Base-by-base conservation (phyloP, 2,888 invertebrate genomes). In the Apomyelois bistriatella region DNA sequence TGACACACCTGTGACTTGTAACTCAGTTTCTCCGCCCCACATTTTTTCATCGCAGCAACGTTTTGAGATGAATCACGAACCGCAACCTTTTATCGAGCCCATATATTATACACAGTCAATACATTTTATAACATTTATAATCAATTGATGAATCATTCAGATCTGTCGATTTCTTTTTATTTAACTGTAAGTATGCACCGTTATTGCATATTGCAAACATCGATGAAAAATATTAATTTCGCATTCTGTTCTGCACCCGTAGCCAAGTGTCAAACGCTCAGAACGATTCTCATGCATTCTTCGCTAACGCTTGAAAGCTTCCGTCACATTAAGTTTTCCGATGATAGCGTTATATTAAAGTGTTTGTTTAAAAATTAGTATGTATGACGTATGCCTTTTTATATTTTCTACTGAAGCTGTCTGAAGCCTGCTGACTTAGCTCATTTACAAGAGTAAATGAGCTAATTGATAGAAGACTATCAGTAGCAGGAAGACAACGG, bases 11-110 rank as follows among this genome's bases (percentile, higher is more conserved):
- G 5, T 22, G 22, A 2, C 2, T 22, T 22, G 5, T 3, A 36
- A 36, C 16, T 13, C 12, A 52, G 43, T 52, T 52, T 52, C 52
- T 28, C 52, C 52, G 52, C 3, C 52, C 43, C 22, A 52, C 37
- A 46, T 52, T 43, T 46, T 37, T 43, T 47, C 2, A 32, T 17
- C 16, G 22, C 35, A 4, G 38, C 17, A 17, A 22, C 15, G 28
- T 43, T 37, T 15, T 35, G 15, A 43, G 52, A 43, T 52, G 52
- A 52, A 22, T 52, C 52, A 52, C 10, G 28, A 16, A 32, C n/a
- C 40, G 8, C 30, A 50, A 41, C 40, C 41, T 50, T 50, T 50
- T 50, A 49, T 48, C 48, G 36, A 49, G 22, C 22, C 36, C 49
- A 30, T 49, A 41, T 16, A 50, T 50, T 50, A 15, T 16, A 28